Evolutionary conservation across 2,888 invertebrate species (phyloP).

Genomic region (Acleris laterana): DNA sequence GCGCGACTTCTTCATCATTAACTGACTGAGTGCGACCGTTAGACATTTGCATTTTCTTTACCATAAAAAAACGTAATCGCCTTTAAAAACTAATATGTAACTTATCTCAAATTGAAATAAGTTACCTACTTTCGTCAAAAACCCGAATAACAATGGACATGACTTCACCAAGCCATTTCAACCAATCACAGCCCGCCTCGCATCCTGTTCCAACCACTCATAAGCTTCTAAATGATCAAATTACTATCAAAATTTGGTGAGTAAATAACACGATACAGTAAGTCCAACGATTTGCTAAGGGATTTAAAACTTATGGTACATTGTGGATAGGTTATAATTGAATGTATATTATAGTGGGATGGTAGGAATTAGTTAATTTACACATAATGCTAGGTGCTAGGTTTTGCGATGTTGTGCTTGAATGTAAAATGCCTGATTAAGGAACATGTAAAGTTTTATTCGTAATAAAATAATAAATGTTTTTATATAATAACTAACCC

Average conservation of each 20-base stretch:
- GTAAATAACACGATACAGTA: slow-evolving; percentile 19
- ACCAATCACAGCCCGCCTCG: slow-evolving; percentile 9
- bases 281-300: not conserved
- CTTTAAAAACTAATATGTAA: too few species aligned
- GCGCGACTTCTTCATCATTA: too few species aligned
- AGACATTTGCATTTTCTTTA: too few species aligned
- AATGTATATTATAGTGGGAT: not conserved
- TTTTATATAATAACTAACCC: too few species aligned
- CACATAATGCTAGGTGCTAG: slow-evolving; percentile 27
- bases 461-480: too few species aligned
- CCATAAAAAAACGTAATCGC: too few species aligned
- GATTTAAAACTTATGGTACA: not conserved
- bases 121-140: too few species aligned
- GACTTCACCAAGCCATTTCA: not conserved
- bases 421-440: slow-evolving; percentile 25
- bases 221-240: slow-evolving; percentile 60
- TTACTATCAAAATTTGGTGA: slow-evolving; percentile 43
- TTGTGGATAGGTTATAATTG: not conserved
- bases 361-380: slow-evolving; percentile 20
- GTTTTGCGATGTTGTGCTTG: slow-evolving; percentile 9
- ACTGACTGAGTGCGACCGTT: too few species aligned
- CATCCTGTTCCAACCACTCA: slow-evolving; percentile 17
- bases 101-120: too few species aligned
- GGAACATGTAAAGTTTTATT: not conserved
- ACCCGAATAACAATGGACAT: not conserved